These are phyloP conservation scores for Pteronotus mesoamericanus DNA, from an alignment of 2,797 vertebrate genomes.

Conservation along the genomic window DNA sequence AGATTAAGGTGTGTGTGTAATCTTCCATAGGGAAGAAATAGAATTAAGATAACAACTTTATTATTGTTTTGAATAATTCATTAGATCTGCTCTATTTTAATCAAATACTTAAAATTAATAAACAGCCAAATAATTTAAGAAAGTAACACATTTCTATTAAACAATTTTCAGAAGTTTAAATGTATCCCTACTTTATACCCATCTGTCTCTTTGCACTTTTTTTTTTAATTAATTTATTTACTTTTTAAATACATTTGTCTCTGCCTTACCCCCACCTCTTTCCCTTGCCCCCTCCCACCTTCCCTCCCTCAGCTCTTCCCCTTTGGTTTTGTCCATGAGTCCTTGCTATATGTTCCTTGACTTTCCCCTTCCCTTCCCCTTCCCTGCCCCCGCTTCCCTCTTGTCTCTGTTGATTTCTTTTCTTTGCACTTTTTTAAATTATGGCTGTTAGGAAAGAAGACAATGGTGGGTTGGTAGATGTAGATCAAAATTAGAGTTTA, in stretches of 20 bases:
- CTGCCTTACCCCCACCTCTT: too few relatives aligned
- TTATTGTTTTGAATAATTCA: constrained; percentile 51
- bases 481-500: neutral
- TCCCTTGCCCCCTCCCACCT: too few relatives aligned
- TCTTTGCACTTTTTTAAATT: too few relatives aligned
- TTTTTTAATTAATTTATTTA: too few relatives aligned
- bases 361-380: too few relatives aligned
- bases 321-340: too few relatives aligned
- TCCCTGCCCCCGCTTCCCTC: too few relatives aligned
- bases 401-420: too few relatives aligned
- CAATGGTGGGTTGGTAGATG: neutral
- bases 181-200: neutral
- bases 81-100: neutral
- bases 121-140: neutral
- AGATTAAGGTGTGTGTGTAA: constrained; percentile 41
- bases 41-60: neutral
- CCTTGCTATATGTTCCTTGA: too few relatives aligned
- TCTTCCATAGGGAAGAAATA: constrained; percentile 35
- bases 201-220: neutral
- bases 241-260: too few relatives aligned
- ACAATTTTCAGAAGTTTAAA: constrained; percentile 15
- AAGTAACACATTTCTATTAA: neutral
- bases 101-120: constrained; percentile 23
- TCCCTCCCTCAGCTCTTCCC: too few relatives aligned
- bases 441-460: neutral